These are phyloP conservation scores for Drosophila busckii DNA, from an alignment of 1,140 invertebrate genomes.

Conservation along the genomic window DNA sequence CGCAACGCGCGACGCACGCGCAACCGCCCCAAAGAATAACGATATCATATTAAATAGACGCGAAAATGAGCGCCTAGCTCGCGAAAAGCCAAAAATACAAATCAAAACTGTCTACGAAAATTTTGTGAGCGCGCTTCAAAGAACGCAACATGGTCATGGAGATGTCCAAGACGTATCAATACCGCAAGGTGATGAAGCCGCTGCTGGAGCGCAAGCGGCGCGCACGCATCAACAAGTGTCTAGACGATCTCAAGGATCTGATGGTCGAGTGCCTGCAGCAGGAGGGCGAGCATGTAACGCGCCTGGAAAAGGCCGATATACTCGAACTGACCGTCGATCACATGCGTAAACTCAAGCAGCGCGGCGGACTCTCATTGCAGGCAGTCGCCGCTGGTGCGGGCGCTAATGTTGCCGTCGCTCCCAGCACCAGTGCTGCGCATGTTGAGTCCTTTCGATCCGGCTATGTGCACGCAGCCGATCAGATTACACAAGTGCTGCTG, in stretches of 20 bases:
- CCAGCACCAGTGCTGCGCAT: conserved; percentile 81
- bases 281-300: conserved; percentile 91
- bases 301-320: conserved; percentile 98
- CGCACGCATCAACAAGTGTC: conserved; percentile 95
- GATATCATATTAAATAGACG: conserved; percentile 27
- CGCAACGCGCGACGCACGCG: conserved; percentile 52
- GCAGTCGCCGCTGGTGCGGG: conserved; percentile 71
- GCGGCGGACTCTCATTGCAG: conserved; percentile 63
- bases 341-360: conserved; percentile 89
- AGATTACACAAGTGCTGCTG: conserved; percentile 91
- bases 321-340: conserved; percentile 97
- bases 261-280: conserved; percentile 93
- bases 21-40: conserved; percentile 23
- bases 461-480: conserved; percentile 94
- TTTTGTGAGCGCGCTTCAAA: conserved; percentile 12
- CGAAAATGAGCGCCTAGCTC: conserved; percentile 50
- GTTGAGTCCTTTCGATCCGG: conserved; percentile 91
- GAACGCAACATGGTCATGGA: conserved; percentile 77
- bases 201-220: conserved; percentile 95
- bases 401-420: conserved; percentile 9
- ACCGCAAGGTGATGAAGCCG: conserved; percentile 97
- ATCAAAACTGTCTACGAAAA: conserved; percentile 6
- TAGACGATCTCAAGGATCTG: conserved; percentile 95
- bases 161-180: conserved; percentile 91
- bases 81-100: conserved; percentile 16